Conservation (phyloP, 2,797 vertebrate species). For the Mastacembelus armatus region DNA sequence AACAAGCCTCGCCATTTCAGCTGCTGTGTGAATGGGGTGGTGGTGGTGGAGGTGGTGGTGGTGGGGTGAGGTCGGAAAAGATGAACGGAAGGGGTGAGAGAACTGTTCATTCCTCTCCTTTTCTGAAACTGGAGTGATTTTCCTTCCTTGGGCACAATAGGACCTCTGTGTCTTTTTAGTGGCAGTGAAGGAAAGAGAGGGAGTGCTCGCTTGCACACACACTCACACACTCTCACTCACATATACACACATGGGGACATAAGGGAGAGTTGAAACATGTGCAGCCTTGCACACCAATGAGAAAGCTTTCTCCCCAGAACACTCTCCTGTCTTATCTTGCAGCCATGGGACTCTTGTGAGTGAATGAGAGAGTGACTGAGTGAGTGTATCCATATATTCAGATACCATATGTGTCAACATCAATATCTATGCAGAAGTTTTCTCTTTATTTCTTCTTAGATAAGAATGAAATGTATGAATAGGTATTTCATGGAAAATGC, state of each 20-base stretch:
- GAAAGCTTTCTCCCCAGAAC: constrained; percentile 77
- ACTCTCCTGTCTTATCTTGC: constrained; percentile 77
- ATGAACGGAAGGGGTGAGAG: constrained; percentile 27
- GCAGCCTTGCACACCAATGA: constrained; percentile 82
- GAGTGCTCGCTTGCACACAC: constrained; percentile 5
- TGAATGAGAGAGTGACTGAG: constrained; percentile 3
- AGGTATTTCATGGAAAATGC: constrained; percentile 30
- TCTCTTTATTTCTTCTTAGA: background rate
- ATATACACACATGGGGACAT: constrained; percentile 52
- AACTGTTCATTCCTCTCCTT: constrained; percentile 76
- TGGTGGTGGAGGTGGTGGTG: constrained; percentile 18
- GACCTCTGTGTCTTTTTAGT: constrained; percentile 83
- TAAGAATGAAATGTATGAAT: constrained; percentile 52
- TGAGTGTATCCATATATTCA: constrained; percentile 42
- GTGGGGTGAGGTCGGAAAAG: background rate
- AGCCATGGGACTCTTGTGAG: constrained; percentile 48
- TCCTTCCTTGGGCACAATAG: constrained; percentile 85
- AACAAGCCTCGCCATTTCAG: constrained; percentile 78
- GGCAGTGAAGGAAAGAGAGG: constrained; percentile 68
- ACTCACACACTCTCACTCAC: constrained; percentile 21
- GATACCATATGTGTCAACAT: constrained; percentile 34
- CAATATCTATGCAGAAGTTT: constrained; percentile 17
- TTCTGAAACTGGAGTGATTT: constrained; percentile 83
- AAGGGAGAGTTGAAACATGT: constrained; percentile 71
- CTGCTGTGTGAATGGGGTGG: constrained; percentile 70